phyloP scores from a whole-genome alignment of 2,888 invertebrate species.

The Eristalis intricaria region DNA sequence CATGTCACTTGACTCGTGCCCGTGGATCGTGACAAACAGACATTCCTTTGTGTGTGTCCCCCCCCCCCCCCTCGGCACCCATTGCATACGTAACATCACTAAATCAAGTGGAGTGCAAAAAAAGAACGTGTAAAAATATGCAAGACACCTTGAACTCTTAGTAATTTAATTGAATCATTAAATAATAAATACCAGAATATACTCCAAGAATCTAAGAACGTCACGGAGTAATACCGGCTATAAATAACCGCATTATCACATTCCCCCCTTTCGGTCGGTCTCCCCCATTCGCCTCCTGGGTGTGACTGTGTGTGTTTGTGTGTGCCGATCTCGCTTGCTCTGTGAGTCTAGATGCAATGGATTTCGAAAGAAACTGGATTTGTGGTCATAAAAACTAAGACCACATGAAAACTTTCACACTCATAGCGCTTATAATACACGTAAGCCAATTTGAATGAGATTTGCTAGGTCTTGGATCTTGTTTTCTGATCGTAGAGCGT shows the following conservation, averaged over 20 bases:
- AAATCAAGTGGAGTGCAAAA: neutral
- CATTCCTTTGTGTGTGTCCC: neutral
- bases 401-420: conserved; percentile 4
- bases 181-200: neutral
- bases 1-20: neutral
- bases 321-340: neutral
- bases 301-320: too few relatives aligned
- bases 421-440: conserved; percentile 1
- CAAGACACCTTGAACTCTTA: neutral
- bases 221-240: neutral
- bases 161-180: neutral
- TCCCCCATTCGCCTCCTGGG: neutral
- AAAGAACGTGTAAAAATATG: neutral
- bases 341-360: neutral
- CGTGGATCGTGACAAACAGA: neutral
- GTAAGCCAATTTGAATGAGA: conserved; percentile 1
- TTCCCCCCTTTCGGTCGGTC: neutral
- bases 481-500: neutral
- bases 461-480: conserved; percentile 1
- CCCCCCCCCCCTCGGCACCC: too few relatives aligned
- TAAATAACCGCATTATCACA: conserved; percentile 10
- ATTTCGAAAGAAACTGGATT: neutral
- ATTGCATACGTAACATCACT: neutral
- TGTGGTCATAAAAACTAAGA: neutral
- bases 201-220: neutral